Percentiles rank a stretch among this genome's conserved stretches.
phyloP scores from a whole-genome alignment of 2,797 vertebrate genomes.

The Emys orbicularis region DNA sequence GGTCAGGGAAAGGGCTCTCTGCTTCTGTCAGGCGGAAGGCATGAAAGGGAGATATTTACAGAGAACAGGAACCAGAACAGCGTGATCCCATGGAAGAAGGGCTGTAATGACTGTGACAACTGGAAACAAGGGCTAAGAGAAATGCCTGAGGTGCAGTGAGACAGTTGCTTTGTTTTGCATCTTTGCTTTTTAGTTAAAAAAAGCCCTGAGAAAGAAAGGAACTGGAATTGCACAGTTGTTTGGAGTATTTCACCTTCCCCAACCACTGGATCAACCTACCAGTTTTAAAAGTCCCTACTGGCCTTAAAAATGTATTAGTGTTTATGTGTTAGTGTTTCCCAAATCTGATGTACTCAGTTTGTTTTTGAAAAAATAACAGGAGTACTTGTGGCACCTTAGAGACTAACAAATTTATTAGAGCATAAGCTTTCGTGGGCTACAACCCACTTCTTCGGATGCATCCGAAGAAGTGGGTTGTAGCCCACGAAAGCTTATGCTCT shows the following conservation, averaged over 20 bases:
- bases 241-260: neutral
- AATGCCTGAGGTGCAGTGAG: neutral
- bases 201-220: neutral
- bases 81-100: too few relatives aligned
- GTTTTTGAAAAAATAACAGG: too few relatives aligned
- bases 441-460: too few relatives aligned
- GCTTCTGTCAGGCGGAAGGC: neutral
- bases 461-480: too few relatives aligned
- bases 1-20: neutral
- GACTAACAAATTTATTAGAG: too few relatives aligned
- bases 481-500: too few relatives aligned
- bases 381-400: too few relatives aligned
- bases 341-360: neutral
- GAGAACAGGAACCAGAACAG: neutral
- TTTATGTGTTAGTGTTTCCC: too few relatives aligned
- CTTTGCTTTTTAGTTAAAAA: too few relatives aligned
- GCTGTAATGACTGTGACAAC: too few relatives aligned
- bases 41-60: neutral
- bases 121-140: neutral
- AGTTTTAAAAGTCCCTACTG: rapidly evolving
- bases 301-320: rapidly evolving
- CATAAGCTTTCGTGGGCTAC: too few relatives aligned
- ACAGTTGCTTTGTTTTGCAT: too few relatives aligned
- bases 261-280: neutral
- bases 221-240: rapidly evolving